Base-by-base conservation (phyloP, 1,140 invertebrate species). In the Goniozus legneri region DNA sequence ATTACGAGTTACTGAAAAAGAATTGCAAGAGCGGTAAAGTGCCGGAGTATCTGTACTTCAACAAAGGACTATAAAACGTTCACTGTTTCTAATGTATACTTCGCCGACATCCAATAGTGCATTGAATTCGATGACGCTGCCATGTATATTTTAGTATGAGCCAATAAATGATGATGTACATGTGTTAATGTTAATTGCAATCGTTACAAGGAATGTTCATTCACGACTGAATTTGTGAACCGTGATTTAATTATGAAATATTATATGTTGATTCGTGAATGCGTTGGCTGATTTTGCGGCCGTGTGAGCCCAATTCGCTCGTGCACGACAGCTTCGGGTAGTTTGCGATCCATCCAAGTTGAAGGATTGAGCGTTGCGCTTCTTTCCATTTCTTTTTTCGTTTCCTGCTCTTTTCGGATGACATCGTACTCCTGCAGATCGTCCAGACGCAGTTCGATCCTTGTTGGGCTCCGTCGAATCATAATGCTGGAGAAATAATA, bases 401-500 rank as follows among this genome's bases (percentile, higher is more conserved):
- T 55, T 44, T 77, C 70, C 15, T 74, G 70, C 61, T 78, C 77
- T 43, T 81, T 79, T 36, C 71, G 77, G 52, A 77, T 74, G 0
- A 71, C 57, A 55, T 88, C 84, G 62, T 86, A 89, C 64, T 90
- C 88, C 56, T 81, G 77, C 19, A 90, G 71, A 72, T 90, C 88
- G 20, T 89, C 85, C 13, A 89, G 70, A 66, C 87, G 87, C 51
- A 89, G 71, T 51, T 86, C 85, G 51, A 90, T 85, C 59, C 85
- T 81, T 12, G 87, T 90, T 39, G 87, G 82, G 38, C 84, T 84
- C 43, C 88, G 77, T 50, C 88, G 77, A 66, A 89, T 84, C 88
- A 91, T 91, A 62, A 59, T 76, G 47, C 58, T 68, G 43, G 16
- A 35, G 41, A 58, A 47, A 22, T 12, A 33, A 8, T n/a, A 21